Base-by-base conservation (phyloP, 2,797 vertebrate species). In the Gouania willdenowi region DNA sequence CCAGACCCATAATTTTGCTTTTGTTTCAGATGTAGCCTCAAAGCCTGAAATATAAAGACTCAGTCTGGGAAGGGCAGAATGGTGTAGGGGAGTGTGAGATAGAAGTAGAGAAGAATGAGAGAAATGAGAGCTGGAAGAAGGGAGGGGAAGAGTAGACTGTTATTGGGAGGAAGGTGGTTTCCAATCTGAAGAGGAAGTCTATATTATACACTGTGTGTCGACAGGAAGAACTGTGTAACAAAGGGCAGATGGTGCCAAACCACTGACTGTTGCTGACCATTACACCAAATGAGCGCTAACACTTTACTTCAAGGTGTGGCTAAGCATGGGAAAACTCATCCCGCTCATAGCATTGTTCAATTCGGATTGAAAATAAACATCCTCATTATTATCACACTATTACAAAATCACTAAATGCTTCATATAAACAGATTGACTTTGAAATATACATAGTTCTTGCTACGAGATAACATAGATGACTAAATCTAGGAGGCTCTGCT, bases 1-100 rank as follows among this genome's bases (percentile, higher is more conserved):
- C 87, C 88, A 91, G 85, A 89, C 82, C 86, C 83, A 88, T 89
- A 88, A 90, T 88, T 91, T 86, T 85, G 85, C 87, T 88, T 91
- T 91, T 90, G 88, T 91, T 90, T 88, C 79, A 87, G 79, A 82
- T 84, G 77, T 82, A 77, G 85, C 85, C 84, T 86, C 83, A 87
- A 73, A 84, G 79, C 79, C 78, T 88, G 82, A 84, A 85, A 88
- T 87, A 86, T 86, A 79, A 86, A 85, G 84, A 83, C 72, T 58
- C 68, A 74, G 74, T 71, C 62, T 82, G 79, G 79, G 83, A 87
- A 86, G 83, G 81, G 88, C 83, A 87, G 63, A 37, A 26, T 36
- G 53, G 32, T 61, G 40, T 70, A 20, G 27, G 46, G 66, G 65
- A 75, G 48, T 39, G 28, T 5, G 10, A 58, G 52, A 69, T 59